These are phyloP conservation scores for Petroica traversi DNA, from an alignment of 2,113 vertebrate genomes.

Conservation along the genomic window DNA sequence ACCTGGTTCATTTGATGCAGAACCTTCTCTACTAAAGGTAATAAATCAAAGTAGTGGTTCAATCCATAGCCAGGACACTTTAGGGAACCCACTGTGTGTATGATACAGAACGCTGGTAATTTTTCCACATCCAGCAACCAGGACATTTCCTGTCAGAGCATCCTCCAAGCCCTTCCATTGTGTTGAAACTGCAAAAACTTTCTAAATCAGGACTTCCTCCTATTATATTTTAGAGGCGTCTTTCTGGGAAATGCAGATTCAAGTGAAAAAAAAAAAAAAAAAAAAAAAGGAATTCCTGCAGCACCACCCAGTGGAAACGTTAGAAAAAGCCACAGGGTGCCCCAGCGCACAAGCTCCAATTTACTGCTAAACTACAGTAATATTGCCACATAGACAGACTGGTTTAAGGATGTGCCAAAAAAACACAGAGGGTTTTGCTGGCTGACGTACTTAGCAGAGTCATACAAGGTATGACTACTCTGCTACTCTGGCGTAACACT, in stretches of 20 bases:
- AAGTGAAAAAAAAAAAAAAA: constrained; percentile 65
- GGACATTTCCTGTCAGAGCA: constrained; percentile 85
- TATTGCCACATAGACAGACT: neutral
- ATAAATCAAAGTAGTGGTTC: neutral
- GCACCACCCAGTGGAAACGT: constrained; percentile 83
- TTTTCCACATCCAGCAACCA: constrained; percentile 80
- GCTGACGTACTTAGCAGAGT: neutral
- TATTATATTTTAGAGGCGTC: constrained; percentile 89
- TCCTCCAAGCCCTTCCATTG: constrained; percentile 81
- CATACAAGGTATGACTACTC: neutral
- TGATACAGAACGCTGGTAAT: constrained; percentile 46
- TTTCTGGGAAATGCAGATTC: constrained; percentile 79
- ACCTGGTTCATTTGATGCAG: neutral
- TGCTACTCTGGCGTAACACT: neutral
- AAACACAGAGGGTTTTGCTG: neutral
- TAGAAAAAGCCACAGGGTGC: constrained; percentile 19
- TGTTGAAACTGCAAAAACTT: constrained; percentile 85
- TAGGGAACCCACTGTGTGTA: neutral
- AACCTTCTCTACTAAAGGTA: neutral
- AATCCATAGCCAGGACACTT: neutral
- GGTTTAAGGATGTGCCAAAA: neutral
- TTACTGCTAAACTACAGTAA: neutral
- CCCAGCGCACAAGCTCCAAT: neutral
- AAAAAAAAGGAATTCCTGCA: constrained; percentile 86
- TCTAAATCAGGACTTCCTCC: constrained; percentile 97